Conservation (phyloP, 2,113 vertebrate species). For the Sander lucioperca region DNA sequence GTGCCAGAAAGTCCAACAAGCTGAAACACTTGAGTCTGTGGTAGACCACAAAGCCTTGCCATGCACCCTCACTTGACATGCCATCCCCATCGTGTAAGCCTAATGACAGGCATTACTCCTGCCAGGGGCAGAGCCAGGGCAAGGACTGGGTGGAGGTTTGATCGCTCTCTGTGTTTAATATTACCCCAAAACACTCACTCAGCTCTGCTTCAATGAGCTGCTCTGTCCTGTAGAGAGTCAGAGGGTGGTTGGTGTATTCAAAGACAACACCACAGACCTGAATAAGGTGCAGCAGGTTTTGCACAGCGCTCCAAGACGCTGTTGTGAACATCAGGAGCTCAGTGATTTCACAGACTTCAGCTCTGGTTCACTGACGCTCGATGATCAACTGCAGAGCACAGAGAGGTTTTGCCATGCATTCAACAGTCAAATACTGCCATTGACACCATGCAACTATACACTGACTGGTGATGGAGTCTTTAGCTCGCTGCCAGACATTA, state of each 20-base stretch:
- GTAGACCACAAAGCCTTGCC: constrained; percentile 70
- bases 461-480: constrained; percentile 21
- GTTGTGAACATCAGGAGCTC: constrained; percentile 31
- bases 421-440: constrained; percentile 50
- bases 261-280: constrained; percentile 32
- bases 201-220: constrained; percentile 50
- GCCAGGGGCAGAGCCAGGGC: constrained; percentile 43
- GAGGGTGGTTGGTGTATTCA: constrained; percentile 19
- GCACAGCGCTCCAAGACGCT: constrained; percentile 9
- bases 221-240: constrained; percentile 44
- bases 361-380: constrained; percentile 8
- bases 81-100: constrained; percentile 40
- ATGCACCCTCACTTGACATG: constrained; percentile 46
- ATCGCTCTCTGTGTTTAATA: constrained; percentile 47
- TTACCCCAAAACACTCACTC: constrained; percentile 42
- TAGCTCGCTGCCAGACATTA: constrained; percentile 42
- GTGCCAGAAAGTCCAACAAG: constrained; percentile 41
- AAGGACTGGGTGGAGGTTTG: constrained; percentile 39
- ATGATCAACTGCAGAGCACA: constrained; percentile 47
- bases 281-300: constrained; percentile 17
- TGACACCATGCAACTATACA: constrained; percentile 44
- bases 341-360: constrained; percentile 48
- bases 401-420: constrained; percentile 38
- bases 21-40: constrained; percentile 62
- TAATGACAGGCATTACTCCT: constrained; percentile 38